These are phyloP conservation scores for Gallinago paraguaiae DNA, from an alignment of 2,113 vertebrate genomes.

Conservation along the genomic window DNA sequence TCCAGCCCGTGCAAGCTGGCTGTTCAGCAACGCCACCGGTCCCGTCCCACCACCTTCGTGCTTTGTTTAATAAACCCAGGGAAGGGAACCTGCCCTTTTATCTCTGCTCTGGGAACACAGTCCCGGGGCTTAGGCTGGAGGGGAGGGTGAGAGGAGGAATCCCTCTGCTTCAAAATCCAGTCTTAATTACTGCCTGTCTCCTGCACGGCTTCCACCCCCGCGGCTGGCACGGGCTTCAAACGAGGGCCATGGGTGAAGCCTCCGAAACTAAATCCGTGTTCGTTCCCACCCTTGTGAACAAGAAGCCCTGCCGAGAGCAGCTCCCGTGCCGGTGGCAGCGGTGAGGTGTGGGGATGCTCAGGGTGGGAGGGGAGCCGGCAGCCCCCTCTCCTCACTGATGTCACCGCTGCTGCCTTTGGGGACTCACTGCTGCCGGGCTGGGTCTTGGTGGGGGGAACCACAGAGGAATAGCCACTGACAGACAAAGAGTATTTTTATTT, in stretches of 20 bases:
- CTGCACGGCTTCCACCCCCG: not conserved
- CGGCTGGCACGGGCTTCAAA: not conserved
- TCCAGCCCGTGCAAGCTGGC: rapidly evolving
- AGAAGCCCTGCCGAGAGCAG: not conserved
- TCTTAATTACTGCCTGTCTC: not conserved
- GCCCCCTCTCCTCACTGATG: not conserved
- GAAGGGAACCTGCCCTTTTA: not conserved
- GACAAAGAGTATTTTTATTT: not conserved
- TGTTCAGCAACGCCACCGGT: not conserved
- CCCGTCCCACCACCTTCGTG: not conserved
- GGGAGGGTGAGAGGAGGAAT: not conserved
- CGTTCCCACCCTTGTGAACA: not conserved
- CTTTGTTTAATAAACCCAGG: not conserved
- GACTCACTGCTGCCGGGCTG: not conserved
- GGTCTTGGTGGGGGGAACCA: not conserved
- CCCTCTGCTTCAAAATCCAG: not conserved
- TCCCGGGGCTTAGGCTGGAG: not conserved
- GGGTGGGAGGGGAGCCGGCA: not conserved
- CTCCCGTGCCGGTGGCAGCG: not conserved
- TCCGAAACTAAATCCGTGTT: not conserved
- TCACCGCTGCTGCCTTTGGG: not conserved
- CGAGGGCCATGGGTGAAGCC: not conserved
- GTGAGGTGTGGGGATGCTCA: not conserved
- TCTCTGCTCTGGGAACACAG: not conserved
- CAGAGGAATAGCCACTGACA: not conserved